Evolutionary conservation across 2,113 vertebrate species (phyloP).

Genomic region (Carettochelys insculpta): DNA sequence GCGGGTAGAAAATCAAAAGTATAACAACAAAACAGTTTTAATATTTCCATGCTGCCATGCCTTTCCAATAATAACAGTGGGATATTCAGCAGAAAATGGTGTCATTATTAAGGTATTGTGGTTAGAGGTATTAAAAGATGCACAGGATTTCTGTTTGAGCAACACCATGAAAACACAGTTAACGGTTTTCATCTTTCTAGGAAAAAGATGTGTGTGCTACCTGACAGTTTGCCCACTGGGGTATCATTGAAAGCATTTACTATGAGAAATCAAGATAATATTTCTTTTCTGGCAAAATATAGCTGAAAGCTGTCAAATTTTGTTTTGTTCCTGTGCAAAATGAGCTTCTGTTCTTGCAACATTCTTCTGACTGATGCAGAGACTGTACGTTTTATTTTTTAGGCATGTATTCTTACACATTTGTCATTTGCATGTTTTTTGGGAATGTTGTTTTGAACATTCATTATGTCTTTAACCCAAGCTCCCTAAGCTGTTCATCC

Average conservation of each 20-base stretch:
- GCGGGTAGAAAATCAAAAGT: background rate
- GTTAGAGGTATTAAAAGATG: background rate
- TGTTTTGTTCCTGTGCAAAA: slow-evolving; percentile 22
- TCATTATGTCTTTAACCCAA: slow-evolving; percentile 46
- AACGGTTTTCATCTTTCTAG: slow-evolving; percentile 16
- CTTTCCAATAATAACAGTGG: background rate
- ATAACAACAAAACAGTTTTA: slow-evolving; percentile 11
- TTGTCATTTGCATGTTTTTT: slow-evolving; percentile 44
- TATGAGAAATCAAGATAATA: slow-evolving; percentile 36
- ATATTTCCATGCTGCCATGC: background rate
- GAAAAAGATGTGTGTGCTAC: slow-evolving; percentile 26
- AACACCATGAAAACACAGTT: background rate
- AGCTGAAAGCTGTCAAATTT: slow-evolving; percentile 55
- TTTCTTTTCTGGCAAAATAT: slow-evolving; percentile 45
- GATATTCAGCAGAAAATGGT: background rate
- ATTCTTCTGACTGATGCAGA: slow-evolving; percentile 12
- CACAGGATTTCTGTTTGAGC: background rate
- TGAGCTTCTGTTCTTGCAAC: background rate
- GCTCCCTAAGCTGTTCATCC: background rate
- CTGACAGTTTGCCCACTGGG: slow-evolving; percentile 44
- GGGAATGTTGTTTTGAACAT: slow-evolving; percentile 28
- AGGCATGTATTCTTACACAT: background rate
- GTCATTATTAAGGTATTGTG: background rate
- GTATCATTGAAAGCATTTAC: slow-evolving; percentile 50
- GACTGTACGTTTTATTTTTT: slow-evolving; percentile 45